These are phyloP conservation scores for Lutjanus campechanus DNA, from an alignment of 2,797 vertebrate genomes.

Conservation along the genomic window DNA sequence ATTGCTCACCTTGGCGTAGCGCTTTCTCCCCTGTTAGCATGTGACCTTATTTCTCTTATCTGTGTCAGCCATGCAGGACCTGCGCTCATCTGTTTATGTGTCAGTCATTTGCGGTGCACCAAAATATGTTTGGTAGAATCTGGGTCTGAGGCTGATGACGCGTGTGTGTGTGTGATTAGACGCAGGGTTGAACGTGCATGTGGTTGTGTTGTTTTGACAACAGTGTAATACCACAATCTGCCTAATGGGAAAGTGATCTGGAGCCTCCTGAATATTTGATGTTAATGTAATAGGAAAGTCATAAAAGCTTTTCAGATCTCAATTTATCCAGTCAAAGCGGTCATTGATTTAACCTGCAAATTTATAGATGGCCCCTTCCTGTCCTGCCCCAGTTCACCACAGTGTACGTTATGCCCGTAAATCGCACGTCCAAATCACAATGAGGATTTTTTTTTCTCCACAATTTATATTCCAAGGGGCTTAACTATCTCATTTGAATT, in stretches of 20 bases:
- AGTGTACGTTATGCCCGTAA: conserved; percentile 61
- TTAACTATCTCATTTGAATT: conserved; percentile 86
- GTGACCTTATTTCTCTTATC: conserved; percentile 85
- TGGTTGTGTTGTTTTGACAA: conserved; percentile 61
- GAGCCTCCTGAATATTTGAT: conserved; percentile 82
- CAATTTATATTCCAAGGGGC: conserved; percentile 80
- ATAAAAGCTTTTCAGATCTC: conserved; percentile 81
- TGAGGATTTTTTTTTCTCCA: conserved; percentile 56
- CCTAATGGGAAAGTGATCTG: conserved; percentile 70
- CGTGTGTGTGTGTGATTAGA: background rate
- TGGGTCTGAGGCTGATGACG: conserved; percentile 27
- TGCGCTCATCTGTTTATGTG: conserved; percentile 66
- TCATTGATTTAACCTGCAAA: conserved; percentile 80
- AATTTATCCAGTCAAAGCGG: conserved; percentile 74
- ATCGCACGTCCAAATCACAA: conserved; percentile 67
- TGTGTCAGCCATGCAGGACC: conserved; percentile 78
- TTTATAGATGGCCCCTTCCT: conserved; percentile 65
- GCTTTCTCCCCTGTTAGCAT: conserved; percentile 76
- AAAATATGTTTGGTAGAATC: conserved; percentile 29
- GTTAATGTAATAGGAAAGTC: conserved; percentile 79
- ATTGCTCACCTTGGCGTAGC: conserved; percentile 78
- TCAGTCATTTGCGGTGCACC: conserved; percentile 55
- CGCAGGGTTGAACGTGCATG: conserved; percentile 17
- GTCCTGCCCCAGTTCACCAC: conserved; percentile 46
- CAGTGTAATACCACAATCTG: conserved; percentile 43